Base-by-base conservation (phyloP, 2,888 invertebrate species). In the Acrocyrtus sp. region DNA sequence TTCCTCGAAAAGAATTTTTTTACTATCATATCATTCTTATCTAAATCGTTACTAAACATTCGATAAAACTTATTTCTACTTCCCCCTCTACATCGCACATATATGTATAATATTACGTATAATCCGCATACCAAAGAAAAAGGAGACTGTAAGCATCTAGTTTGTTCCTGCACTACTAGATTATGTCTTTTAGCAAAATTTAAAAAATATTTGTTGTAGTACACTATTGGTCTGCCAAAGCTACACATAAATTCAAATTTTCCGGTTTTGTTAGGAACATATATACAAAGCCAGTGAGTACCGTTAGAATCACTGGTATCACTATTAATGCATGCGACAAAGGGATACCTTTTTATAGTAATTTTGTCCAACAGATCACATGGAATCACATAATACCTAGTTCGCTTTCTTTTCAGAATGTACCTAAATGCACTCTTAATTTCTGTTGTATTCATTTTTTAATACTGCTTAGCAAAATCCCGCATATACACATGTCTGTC, bases 221-320 rank as follows among this genome's bases (percentile, higher is more conserved):
- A 12, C 5, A 48, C 22, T 6, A 76, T 50, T 8, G 63, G 39
- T 12, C 34, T 21, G 22, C 72, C 75, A 63, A 47, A 75, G 2
- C 50, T 56, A 51, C 62, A 60, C 22, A 66, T 57, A 45, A 70
- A 70, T 15, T 51, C 22, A 34, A 72, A 15, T 29, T 26, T 22
- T 6, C n/a, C 26, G 2, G 29, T 24, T 12, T 10, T 17, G 10
- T n/a, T 8, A 26, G 12, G 5, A 6, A 72, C 34, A 53, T 26
- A 58, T 2, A 75, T 22, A n/a, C 29, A 61, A 0, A 51, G 1
- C 75, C 75, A 75, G 27, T 75, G 75, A 1, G 62, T 26, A 17
- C 75, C 75, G 17, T 5, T n/a, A 15, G 39, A 1, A 29, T 24
- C 19, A 27, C 10, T 12, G 0, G 15, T 21, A 3, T 61, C 10